Conservation (phyloP, 2,797 vertebrate species). For the Melanotaenia pygmaea region DNA sequence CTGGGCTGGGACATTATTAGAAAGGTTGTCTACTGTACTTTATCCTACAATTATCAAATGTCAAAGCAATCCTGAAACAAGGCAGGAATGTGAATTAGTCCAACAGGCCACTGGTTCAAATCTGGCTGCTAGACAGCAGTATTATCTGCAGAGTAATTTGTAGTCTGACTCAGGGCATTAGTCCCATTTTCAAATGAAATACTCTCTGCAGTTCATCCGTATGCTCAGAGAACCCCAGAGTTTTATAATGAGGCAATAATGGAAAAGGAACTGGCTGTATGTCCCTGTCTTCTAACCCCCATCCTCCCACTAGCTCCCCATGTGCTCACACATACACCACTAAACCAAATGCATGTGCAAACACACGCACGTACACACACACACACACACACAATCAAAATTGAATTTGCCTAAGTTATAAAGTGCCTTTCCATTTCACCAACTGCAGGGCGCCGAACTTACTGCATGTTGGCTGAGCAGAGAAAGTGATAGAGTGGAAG, state of each 20-base stretch:
- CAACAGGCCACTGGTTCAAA: slow-evolving; percentile 51
- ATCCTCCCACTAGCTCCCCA: not conserved
- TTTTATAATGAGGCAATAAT: slow-evolving; percentile 71
- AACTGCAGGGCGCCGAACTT: slow-evolving; percentile 18
- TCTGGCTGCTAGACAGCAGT: slow-evolving; percentile 27
- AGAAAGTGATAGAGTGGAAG: slow-evolving; percentile 54
- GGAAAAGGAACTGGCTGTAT: slow-evolving; percentile 56
- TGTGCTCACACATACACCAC: not conserved
- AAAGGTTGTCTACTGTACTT: slow-evolving; percentile 17
- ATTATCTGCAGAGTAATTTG: slow-evolving; percentile 64
- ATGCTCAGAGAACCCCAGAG: slow-evolving; percentile 39
- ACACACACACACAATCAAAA: slow-evolving; percentile 10
- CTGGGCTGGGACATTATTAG: slow-evolving; percentile 9
- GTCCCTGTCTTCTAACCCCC: slow-evolving; percentile 35
- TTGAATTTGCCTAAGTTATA: slow-evolving; percentile 46
- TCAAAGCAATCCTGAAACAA: slow-evolving; percentile 36
- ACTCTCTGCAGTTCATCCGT: slow-evolving; percentile 52
- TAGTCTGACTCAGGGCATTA: slow-evolving; percentile 61
- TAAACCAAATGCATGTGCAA: slow-evolving; percentile 10
- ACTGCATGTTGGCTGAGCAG: slow-evolving; percentile 24
- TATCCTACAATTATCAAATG: slow-evolving; percentile 24
- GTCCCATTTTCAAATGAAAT: slow-evolving; percentile 68
- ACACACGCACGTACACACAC: not conserved
- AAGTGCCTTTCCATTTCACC: slow-evolving; percentile 42
- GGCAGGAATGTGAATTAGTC: slow-evolving; percentile 31